Percentiles rank a stretch among this genome's conserved stretches.
These are phyloP conservation scores for Coboldia fuscipes DNA, from an alignment of 1,140 invertebrate genomes.

Conservation along the genomic window DNA sequence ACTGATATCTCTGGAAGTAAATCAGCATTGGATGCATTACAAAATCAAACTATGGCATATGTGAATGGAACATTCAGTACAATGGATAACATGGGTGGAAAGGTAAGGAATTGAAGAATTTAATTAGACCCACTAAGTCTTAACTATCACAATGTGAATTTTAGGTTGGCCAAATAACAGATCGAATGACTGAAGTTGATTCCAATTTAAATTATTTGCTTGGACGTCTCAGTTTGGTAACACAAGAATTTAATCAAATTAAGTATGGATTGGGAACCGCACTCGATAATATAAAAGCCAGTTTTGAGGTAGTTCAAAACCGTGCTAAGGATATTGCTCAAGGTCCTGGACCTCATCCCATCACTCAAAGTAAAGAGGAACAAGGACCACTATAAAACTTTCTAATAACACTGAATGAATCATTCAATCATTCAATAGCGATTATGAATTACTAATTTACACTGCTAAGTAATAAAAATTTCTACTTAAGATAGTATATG, in stretches of 20 bases:
- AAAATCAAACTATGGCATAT: slow-evolving; percentile 56
- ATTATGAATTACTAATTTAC: too few species aligned
- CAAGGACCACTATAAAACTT: too few species aligned
- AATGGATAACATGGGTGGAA: slow-evolving; percentile 58
- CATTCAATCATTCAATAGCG: too few species aligned
- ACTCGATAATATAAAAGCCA: slow-evolving; percentile 44
- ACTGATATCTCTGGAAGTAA: slow-evolving; percentile 58
- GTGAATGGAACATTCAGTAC: slow-evolving; percentile 62
- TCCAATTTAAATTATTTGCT: slow-evolving; percentile 68
- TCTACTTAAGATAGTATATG: too few species aligned
- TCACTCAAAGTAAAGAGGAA: too few species aligned
- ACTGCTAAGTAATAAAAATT: too few species aligned
- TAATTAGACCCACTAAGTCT: background rate
- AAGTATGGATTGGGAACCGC: slow-evolving; percentile 48
- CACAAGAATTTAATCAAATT: slow-evolving; percentile 69
- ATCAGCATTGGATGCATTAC: slow-evolving; percentile 46
- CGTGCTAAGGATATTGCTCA: too few species aligned
- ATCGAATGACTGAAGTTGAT: slow-evolving; percentile 57
- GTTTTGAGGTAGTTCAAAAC: slow-evolving; percentile 41
- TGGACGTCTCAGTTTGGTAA: slow-evolving; percentile 55
- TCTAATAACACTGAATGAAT: too few species aligned
- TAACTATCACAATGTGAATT: slow-evolving; percentile 6
- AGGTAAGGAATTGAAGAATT: slow-evolving; percentile 26
- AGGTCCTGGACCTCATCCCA: too few species aligned
- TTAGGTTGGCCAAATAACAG: slow-evolving; percentile 51